phyloP scores from a whole-genome alignment of 1,140 invertebrate species.

The Polyergus mexicanus region DNA sequence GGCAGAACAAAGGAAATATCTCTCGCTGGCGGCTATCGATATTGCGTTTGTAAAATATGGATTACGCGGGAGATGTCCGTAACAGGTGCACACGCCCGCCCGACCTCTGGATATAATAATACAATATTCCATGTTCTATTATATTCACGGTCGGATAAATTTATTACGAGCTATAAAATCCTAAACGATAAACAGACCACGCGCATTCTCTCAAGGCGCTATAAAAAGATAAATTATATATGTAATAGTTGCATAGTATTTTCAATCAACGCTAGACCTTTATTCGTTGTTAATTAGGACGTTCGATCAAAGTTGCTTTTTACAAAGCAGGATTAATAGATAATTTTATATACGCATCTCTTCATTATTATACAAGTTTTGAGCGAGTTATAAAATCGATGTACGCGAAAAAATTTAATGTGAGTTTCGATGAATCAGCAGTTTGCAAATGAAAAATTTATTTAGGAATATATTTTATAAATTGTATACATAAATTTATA shows the following conservation, averaged over 20 bases:
- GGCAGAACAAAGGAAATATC: slow-evolving; percentile 56
- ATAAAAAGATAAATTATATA: slow-evolving; percentile 27
- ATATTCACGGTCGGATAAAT: slow-evolving; percentile 53
- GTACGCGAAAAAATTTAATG: background rate
- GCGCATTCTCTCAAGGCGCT: background rate
- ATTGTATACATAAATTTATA: too few species aligned
- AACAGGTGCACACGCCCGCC: slow-evolving; percentile 49
- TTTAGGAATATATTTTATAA: too few species aligned
- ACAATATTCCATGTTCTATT: slow-evolving; percentile 54
- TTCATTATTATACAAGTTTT: background rate
- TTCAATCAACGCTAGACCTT: background rate
- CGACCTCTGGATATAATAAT: slow-evolving; percentile 56
- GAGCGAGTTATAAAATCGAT: background rate
- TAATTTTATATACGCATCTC: background rate
- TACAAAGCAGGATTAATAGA: background rate
- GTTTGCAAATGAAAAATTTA: background rate
- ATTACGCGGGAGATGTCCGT: slow-evolving; percentile 54
- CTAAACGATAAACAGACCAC: slow-evolving; percentile 31
- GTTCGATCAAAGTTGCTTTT: too few species aligned
- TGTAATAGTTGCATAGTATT: background rate
- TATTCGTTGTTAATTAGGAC: background rate
- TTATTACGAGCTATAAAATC: slow-evolving; percentile 56
- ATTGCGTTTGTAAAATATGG: slow-evolving; percentile 61
- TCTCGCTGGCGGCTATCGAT: slow-evolving; percentile 57
- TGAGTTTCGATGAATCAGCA: background rate